Evolutionary conservation across 2,113 vertebrate genomes (phyloP), one percentile per base, ranked within the genome.

Genomic region (Melospiza melodia): DNA sequence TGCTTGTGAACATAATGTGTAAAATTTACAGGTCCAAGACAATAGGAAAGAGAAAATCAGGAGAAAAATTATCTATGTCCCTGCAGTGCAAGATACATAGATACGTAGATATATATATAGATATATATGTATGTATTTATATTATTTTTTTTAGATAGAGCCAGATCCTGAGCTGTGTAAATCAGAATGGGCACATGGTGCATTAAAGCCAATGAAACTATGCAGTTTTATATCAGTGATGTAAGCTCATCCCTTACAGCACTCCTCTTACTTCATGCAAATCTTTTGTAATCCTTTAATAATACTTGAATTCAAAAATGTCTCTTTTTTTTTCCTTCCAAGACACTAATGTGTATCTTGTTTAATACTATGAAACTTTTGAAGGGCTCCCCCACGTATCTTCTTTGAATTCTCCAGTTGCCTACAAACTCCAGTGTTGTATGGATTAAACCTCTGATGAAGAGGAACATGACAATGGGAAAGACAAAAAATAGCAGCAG

Each of bases 361-460:
- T 81, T 90, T 90, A 86, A 86, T 75, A 68, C 48, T 54, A 0
- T 65, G 65, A 90, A 92, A 93, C 68, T 94, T 96, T 78, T 87
- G 75, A 90, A 92, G 68, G 22, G 24, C 66, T 88, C 24, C 37
- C 39, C 43, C 44, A 41, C 3, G 2, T 18, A 30, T 35, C 14
- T 30, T 57, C 76, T 90, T 81, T 79, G 75, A 67, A 39, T 79
- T 88, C 74, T 76, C 69, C 51, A 69, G 90, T 51, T 89, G 52
- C 35, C 65, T 89, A 76, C 91, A 94, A 84, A 85, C 54, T 51
- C 69, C 72, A 51, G 74, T 66, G 49, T 65, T 84, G 10, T 24
- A 28, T 33, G 67, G 80, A 95, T 95, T 85, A 86, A 95, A 89
- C 14, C 37, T 90, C 75, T 73, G 77, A 83, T 93, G 93, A 97